Evolutionary conservation across 2,797 vertebrate species (phyloP), one percentile per base, ranked within the genome.

Genomic region (Iguana delicatissima): DNA sequence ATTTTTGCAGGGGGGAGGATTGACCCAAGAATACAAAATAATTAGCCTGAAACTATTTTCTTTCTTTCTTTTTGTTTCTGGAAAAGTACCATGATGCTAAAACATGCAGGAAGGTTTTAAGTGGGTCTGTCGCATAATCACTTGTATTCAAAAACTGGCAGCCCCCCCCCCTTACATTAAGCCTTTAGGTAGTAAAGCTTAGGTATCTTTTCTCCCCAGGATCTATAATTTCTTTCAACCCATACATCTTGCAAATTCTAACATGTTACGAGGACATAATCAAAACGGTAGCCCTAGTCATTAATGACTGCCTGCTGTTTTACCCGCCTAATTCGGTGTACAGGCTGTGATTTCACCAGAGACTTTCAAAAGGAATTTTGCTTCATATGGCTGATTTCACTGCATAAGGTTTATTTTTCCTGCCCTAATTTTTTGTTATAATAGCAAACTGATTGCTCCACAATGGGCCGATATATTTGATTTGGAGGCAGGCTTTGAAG

Each of bases 401-500:
- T 87, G 87, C 88, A 91, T 92, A 95, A 95, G 84, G 87, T 95
- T 97, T 96, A 94, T 95, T 97, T 97, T 96, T 96, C 92, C 76
- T 88, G 57, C 96, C 94, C 93, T 95, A 89, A 94, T 96, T 91
- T 91, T 92, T 95, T 94, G 92, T 95, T 95, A 90, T 92, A 96
- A 95, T 95, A 97, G 96, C 95, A 96, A 95, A 91, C 94, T 93
- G 94, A 97, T 97, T 95, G 92, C 94, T 95, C 94, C 92, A 95
- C 84, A 92, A 95, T 96, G 94, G 97, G 94, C 94, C 81, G 94
- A 85, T 93, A 94, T 87, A 86, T 96, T 96, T 92, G 93, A 94
- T 92, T 92, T 89, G 90, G 92, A 94, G 89, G 80, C 69, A 13
- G 88, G 85, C 94, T 95, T 94, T 87, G 89, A 95, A 94, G 92